phyloP scores from a whole-genome alignment of 37 sponge, comb jelly and placozoan species.

The Spongilla lacustris region DNA sequence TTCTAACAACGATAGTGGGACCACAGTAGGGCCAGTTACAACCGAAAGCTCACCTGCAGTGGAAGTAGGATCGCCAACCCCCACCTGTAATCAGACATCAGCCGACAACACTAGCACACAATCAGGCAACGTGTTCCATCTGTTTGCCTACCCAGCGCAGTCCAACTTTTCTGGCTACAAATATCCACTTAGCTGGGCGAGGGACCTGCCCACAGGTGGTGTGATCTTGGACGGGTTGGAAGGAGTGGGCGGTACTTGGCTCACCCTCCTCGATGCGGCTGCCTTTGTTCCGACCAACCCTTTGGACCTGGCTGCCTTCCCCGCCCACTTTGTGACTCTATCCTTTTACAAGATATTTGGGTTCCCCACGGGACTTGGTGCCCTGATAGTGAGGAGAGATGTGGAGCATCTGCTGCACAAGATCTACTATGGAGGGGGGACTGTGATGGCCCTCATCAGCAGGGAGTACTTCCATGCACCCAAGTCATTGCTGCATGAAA shows the following conservation, averaged over 20 bases:
- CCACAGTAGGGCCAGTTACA: not conserved
- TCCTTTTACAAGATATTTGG: conserved; percentile 98
- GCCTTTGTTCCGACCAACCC: conserved; percentile 72
- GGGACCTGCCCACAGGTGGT: conserved; percentile 16
- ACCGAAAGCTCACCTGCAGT: not conserved
- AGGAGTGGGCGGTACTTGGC: conserved; percentile 31
- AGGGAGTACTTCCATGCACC: conserved; percentile 54
- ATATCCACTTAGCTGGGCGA: conserved; percentile 82
- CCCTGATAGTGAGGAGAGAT: conserved; percentile 80
- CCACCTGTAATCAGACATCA: not conserved
- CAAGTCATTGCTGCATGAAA: conserved; percentile 62
- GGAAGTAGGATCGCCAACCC: too few species aligned
- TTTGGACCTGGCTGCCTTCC: conserved; percentile 65
- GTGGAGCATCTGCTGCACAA: conserved; percentile 34
- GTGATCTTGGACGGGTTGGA: not conserved
- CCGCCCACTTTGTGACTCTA: conserved; percentile 83
- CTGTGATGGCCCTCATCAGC: conserved; percentile 70
- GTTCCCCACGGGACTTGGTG: conserved; percentile 94
- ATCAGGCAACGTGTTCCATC: conserved; percentile 15
- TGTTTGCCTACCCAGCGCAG: conserved; percentile 92
- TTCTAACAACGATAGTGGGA: not conserved
- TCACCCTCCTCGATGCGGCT: conserved; percentile 84
- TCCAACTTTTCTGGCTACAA: conserved; percentile 92
- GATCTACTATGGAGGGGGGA: conserved; percentile 91
- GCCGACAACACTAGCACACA: not conserved